Conservation (phyloP, 2,113 vertebrate species). For the Leuciscus idus region DNA sequence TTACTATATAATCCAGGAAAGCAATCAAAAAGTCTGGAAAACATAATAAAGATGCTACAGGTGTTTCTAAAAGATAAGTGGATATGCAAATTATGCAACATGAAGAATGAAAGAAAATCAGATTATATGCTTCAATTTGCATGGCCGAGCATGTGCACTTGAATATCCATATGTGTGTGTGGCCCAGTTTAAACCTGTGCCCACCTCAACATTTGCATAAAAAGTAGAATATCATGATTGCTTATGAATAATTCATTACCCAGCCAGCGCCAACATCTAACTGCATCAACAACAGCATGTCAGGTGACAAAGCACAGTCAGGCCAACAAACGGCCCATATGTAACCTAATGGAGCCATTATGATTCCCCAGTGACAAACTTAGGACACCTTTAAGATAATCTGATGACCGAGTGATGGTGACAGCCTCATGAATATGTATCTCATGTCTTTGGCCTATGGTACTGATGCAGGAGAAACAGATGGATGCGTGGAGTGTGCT, state of each 20-base stretch:
- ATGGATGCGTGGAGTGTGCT: background rate
- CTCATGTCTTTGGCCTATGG: background rate
- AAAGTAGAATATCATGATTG: slow-evolving; percentile 61
- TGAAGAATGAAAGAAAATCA: background rate
- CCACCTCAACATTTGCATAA: slow-evolving; percentile 62
- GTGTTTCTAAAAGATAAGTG: background rate
- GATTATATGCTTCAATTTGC: slow-evolving; percentile 6
- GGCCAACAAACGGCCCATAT: background rate
- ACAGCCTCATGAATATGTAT: slow-evolving; percentile 35
- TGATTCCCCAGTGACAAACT: slow-evolving; percentile 8
- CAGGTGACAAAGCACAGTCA: slow-evolving; percentile 16
- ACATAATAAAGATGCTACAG: slow-evolving; percentile 11
- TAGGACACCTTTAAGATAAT: slow-evolving; percentile 9
- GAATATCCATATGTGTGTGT: slow-evolving; percentile 55
- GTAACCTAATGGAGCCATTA: slow-evolving; percentile 34
- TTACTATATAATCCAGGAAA: background rate
- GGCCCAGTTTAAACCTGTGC: slow-evolving; percentile 46
- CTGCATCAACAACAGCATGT: slow-evolving; percentile 34
- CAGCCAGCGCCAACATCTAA: slow-evolving; percentile 57
- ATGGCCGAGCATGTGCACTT: slow-evolving; percentile 47
- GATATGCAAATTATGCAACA: slow-evolving; percentile 21
- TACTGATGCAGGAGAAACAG: background rate
- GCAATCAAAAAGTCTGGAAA: background rate
- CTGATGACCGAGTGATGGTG: slow-evolving; percentile 6
- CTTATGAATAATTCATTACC: slow-evolving; percentile 71